Percentiles rank a stretch among this genome's conserved stretches.
Conservation (phyloP, 2,113 vertebrate genomes). For the Burhinus bistriatus region DNA sequence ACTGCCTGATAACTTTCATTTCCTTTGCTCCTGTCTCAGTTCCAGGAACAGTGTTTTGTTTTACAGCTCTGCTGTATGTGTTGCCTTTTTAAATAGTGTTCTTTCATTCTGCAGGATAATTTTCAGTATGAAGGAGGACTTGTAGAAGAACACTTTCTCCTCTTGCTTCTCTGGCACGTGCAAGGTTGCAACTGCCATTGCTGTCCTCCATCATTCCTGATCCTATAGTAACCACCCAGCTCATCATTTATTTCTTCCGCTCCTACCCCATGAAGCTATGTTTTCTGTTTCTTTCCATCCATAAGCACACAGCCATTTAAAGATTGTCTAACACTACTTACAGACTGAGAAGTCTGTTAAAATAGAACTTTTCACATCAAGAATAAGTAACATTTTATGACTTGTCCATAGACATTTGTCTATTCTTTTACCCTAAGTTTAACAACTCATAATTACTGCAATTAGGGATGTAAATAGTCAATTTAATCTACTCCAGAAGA, state of each 20-base stretch:
- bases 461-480: not conserved
- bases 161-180: not conserved
- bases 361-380: not conserved
- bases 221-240: not conserved
- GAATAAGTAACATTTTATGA: not conserved
- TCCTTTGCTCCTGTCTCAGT: not conserved
- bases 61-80: not conserved
- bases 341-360: not conserved
- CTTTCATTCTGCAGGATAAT: not conserved
- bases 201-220: not conserved
- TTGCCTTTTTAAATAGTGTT: not conserved
- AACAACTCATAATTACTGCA: not conserved
- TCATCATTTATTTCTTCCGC: not conserved
- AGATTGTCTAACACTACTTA: not conserved
- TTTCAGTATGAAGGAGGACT: not conserved
- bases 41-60: not conserved
- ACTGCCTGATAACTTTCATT: not conserved
- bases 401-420: not conserved
- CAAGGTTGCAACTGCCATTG: not conserved
- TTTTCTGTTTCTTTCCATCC: not conserved
- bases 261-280: not conserved
- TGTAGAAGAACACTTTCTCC: not conserved
- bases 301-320: not conserved
- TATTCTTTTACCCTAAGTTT: not conserved
- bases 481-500: not conserved